These are phyloP conservation scores for Notospermus geniculatus DNA, from an alignment of 1,140 invertebrate genomes.

Conservation along the genomic window DNA sequence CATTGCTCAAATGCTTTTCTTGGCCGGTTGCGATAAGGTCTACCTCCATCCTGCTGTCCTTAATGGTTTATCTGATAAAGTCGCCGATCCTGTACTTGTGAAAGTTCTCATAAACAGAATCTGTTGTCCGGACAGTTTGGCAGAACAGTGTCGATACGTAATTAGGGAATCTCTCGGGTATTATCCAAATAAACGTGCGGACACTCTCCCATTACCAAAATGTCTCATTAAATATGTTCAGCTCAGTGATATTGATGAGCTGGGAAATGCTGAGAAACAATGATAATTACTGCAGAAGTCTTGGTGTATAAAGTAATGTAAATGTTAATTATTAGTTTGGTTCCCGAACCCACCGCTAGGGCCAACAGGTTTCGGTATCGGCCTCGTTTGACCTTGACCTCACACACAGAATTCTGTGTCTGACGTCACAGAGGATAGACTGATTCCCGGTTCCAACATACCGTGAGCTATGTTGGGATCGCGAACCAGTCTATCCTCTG, in stretches of 20 bases:
- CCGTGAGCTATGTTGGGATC: too few species aligned
- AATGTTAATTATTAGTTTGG: too few species aligned
- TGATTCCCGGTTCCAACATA: too few species aligned
- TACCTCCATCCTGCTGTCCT: constrained; percentile 1
- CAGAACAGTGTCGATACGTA: background rate
- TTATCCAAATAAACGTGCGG: background rate
- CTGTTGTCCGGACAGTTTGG: background rate
- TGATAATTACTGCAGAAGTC: too few species aligned
- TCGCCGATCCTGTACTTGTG: background rate
- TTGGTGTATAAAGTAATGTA: too few species aligned
- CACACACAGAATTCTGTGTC: too few species aligned
- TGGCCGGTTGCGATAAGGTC: background rate
- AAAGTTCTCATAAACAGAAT: background rate
- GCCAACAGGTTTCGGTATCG: too few species aligned
- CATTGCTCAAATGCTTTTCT: constrained; percentile 1
- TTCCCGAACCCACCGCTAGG: too few species aligned
- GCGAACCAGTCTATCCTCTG: too few species aligned
- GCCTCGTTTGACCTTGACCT: too few species aligned
- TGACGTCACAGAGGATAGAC: too few species aligned
- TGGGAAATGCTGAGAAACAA: too few species aligned
- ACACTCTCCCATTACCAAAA: background rate
- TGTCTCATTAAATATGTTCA: background rate
- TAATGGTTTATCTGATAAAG: background rate
- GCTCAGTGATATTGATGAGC: constrained; percentile 1
- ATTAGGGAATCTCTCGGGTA: background rate